Conservation (phyloP, 2,888 invertebrate species). For the Drosophila algonquin region DNA sequence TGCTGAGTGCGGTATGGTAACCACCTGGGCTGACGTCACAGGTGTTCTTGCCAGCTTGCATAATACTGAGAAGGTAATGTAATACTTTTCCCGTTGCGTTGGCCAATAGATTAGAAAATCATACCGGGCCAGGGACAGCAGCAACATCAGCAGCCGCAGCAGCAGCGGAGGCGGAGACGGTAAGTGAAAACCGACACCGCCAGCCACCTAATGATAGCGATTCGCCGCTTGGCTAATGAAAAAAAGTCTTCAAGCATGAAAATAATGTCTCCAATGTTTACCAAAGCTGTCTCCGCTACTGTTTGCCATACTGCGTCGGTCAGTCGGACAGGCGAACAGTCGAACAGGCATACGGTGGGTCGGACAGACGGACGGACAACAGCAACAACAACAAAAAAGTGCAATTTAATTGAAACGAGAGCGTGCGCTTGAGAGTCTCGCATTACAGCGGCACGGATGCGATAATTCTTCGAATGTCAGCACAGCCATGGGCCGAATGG, state of each 20-base stretch:
- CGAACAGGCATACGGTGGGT: not conserved
- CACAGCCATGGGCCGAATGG: not conserved
- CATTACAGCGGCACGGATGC: constrained; percentile 47
- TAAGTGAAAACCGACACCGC: constrained; percentile 57
- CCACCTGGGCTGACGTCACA: constrained; percentile 47
- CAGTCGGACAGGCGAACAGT: too few species aligned
- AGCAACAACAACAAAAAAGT: constrained; percentile 29
- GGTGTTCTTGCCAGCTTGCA: constrained; percentile 32
- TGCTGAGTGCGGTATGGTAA: constrained; percentile 1
- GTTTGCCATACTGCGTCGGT: constrained; percentile 19
- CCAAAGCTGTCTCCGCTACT: constrained; percentile 37
- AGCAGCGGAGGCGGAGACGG: not conserved
- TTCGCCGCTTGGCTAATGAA: constrained; percentile 31
- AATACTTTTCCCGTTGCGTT: constrained; percentile 42
- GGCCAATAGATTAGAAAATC: constrained; percentile 53
- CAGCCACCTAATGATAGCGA: constrained; percentile 40
- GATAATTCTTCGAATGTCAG: not conserved
- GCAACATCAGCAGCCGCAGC: constrained; percentile 1
- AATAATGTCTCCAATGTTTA: constrained; percentile 32
- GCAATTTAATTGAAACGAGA: constrained; percentile 64
- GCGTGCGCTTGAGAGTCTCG: constrained; percentile 50
- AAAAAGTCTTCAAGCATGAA: constrained; percentile 40
- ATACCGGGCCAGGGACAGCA: constrained; percentile 35
- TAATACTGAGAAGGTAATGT: constrained; percentile 55
- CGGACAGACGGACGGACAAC: not conserved